Percentiles rank a stretch among this genome's conserved stretches.
phyloP scores from a whole-genome alignment of 2,888 invertebrate genomes.

The Dryadula phaetusa region DNA sequence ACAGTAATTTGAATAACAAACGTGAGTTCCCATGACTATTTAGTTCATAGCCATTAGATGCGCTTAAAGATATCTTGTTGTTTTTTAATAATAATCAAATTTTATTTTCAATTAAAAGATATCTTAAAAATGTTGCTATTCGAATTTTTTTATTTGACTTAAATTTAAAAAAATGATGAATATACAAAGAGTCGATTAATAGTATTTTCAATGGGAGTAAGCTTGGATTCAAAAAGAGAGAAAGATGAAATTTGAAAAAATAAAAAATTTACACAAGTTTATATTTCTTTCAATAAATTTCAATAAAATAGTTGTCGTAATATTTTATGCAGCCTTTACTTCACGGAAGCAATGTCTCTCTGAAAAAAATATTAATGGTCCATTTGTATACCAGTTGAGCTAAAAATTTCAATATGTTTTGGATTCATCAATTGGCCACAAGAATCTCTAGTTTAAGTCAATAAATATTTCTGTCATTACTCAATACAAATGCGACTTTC shows the following conservation, averaged over 20 bases:
- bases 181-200: too few relatives aligned
- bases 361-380: neutral
- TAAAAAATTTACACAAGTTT: too few relatives aligned
- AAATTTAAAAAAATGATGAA: too few relatives aligned
- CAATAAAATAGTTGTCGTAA: neutral
- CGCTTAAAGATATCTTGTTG: neutral
- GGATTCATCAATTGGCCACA: neutral
- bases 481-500: too few relatives aligned
- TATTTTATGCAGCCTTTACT: too few relatives aligned
- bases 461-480: neutral
- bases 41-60: neutral
- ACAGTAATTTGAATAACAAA: constrained; percentile 14
- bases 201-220: too few relatives aligned
- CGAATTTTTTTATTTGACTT: too few relatives aligned
- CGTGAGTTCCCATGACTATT: neutral
- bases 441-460: neutral
- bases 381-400: neutral
- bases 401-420: neutral
- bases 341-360: neutral
- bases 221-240: too few relatives aligned
- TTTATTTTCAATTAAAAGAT: neutral
- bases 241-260: too few relatives aligned
- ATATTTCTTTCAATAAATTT: too few relatives aligned
- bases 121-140: neutral
- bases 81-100: neutral